Evolutionary conservation across 2,797 vertebrate species (phyloP).

Genomic region (Sternotherus odoratus): DNA sequence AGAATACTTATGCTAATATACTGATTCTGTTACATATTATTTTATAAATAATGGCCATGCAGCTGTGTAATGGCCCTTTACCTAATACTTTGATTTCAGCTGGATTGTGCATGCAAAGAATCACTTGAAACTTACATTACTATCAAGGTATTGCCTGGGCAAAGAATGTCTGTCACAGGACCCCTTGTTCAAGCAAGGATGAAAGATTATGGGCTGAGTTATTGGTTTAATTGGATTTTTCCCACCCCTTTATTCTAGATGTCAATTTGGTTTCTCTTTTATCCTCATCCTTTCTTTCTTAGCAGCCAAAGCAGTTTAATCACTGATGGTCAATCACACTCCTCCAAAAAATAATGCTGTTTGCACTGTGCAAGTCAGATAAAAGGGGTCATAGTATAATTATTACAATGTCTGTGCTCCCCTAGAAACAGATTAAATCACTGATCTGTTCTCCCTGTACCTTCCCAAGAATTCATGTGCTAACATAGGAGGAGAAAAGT

Average conservation of each 20-base stretch:
- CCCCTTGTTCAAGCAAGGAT: constrained; percentile 50
- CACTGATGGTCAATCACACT: constrained; percentile 30
- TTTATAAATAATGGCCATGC: constrained; percentile 45
- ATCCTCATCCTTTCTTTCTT: constrained; percentile 31
- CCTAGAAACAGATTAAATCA: constrained; percentile 10
- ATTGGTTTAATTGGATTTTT: constrained; percentile 57
- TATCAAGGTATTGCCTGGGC: constrained; percentile 43
- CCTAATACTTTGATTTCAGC: constrained; percentile 28
- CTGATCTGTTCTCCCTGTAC: neutral
- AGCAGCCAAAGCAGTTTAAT: neutral
- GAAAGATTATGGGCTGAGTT: constrained; percentile 54
- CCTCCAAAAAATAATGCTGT: constrained; percentile 6
- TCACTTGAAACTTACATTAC: constrained; percentile 51
- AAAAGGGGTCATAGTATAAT: constrained; percentile 7
- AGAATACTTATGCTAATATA: neutral
- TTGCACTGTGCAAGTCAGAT: constrained; percentile 26
- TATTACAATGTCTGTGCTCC: constrained; percentile 18
- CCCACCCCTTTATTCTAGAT: constrained; percentile 46
- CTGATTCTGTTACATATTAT: constrained; percentile 54
- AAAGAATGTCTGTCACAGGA: constrained; percentile 19
- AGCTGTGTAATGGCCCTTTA: constrained; percentile 47
- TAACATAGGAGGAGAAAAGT: neutral
- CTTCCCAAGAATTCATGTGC: neutral
- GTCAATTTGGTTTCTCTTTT: constrained; percentile 35
- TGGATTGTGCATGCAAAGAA: constrained; percentile 35